phyloP scores from a whole-genome alignment of 2,797 vertebrate species.

The Lateolabrax maculatus region DNA sequence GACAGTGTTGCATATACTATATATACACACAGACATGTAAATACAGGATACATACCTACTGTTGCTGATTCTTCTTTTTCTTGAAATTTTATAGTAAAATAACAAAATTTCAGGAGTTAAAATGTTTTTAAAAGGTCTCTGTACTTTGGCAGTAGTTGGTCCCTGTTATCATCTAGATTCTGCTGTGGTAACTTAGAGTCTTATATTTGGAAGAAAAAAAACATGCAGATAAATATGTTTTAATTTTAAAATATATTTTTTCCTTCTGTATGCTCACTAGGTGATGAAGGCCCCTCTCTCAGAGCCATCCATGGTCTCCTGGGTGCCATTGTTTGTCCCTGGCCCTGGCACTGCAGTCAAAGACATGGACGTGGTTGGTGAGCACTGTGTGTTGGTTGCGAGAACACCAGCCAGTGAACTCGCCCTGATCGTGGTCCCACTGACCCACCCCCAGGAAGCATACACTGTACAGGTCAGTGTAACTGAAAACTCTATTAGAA shows the following conservation, averaged over 20 bases:
- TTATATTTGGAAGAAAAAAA: neutral
- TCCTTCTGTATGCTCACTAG: slow-evolving; percentile 71
- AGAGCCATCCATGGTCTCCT: slow-evolving; percentile 85
- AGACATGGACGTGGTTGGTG: slow-evolving; percentile 93
- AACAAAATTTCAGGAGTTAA: neutral
- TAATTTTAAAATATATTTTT: neutral
- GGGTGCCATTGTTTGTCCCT: slow-evolving; percentile 87
- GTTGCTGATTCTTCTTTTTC: neutral
- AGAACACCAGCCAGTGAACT: slow-evolving; percentile 82
- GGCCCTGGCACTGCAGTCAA: slow-evolving; percentile 85
- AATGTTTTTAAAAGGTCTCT: neutral
- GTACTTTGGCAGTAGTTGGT: neutral
- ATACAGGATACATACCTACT: too few relatives aligned
- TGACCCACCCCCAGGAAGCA: slow-evolving; percentile 79
- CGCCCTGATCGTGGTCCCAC: slow-evolving; percentile 86
- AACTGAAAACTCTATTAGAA: neutral
- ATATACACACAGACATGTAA: neutral
- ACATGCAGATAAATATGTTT: neutral
- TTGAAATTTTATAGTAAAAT: neutral
- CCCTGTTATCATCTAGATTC: neutral
- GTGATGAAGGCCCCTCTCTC: slow-evolving; percentile 88
- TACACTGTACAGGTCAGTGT: slow-evolving; percentile 87
- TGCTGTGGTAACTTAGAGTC: neutral
- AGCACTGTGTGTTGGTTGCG: slow-evolving; percentile 89
- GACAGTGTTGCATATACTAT: too few relatives aligned